These are phyloP conservation scores for Apodemus sylvaticus DNA, from an alignment of 2,113 vertebrate genomes.

Conservation along the genomic window DNA sequence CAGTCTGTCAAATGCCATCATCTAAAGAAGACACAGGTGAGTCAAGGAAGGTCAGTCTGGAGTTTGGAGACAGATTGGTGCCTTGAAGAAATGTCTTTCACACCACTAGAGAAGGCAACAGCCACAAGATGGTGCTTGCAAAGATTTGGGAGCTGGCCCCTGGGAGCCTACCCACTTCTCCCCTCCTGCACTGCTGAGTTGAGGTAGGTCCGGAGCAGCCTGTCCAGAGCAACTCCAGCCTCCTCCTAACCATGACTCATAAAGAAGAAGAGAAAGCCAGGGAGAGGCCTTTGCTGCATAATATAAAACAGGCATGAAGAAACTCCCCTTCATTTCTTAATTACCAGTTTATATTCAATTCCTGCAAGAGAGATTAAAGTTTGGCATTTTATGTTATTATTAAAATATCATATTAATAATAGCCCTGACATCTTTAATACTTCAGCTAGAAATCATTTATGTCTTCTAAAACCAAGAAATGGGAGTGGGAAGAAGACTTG, in stretches of 20 bases:
- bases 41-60: not conserved
- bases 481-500: constrained; percentile 1
- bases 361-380: constrained; percentile 48
- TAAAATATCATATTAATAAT: constrained; percentile 62
- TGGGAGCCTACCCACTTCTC: too few species aligned
- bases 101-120: not conserved
- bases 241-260: not conserved
- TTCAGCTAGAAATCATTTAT: constrained; percentile 65
- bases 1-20: not conserved
- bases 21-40: not conserved
- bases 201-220: accelerated
- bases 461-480: constrained; percentile 48
- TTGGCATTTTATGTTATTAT: constrained; percentile 63
- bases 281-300: not conserved
- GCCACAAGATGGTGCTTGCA: not conserved
- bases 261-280: not conserved
- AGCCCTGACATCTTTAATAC: constrained; percentile 56
- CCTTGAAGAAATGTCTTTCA: not conserved
- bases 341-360: constrained; percentile 56
- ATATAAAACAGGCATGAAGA: constrained; percentile 42
- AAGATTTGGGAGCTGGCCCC: not conserved
- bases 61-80: not conserved
- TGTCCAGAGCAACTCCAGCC: not conserved
- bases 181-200: not conserved
- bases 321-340: constrained; percentile 38